A percentile compares a stretch with the other conserved stretches of the same genome.
Conservation (phyloP, 2,113 vertebrate species). For the Pavo muticus region DNA sequence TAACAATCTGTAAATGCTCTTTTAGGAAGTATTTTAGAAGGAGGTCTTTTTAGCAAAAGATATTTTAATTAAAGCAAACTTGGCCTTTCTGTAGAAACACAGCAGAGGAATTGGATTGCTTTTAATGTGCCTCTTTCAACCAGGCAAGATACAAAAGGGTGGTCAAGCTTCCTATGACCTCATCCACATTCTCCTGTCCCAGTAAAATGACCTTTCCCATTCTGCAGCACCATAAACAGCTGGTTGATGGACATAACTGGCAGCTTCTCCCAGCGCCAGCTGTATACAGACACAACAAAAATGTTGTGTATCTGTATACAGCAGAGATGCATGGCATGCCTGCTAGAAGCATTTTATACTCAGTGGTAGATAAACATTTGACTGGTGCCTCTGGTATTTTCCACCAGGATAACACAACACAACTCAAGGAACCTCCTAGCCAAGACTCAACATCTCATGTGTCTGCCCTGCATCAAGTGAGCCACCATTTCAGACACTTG, state of each 20-base stretch:
- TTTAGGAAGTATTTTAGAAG: neutral
- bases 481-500: neutral
- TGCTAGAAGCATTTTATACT: neutral
- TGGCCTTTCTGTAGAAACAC: neutral
- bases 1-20: neutral
- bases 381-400: neutral
- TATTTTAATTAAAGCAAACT: neutral
- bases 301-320: neutral
- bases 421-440: neutral
- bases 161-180: neutral
- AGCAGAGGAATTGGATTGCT: neutral
- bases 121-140: neutral
- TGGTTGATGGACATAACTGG: neutral
- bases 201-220: neutral
- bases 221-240: neutral
- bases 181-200: neutral
- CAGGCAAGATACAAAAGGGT: neutral
- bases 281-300: neutral
- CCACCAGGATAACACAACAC: neutral
- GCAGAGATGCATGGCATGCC: neutral
- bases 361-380: neutral
- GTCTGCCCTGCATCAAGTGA: neutral
- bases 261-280: neutral
- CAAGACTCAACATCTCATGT: fast-evolving
- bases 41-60: neutral